Evolutionary conservation across 1,140 invertebrate genomes (phyloP), one percentile per base, ranked within the genome.

Genomic region (Plutomurus gul): DNA sequence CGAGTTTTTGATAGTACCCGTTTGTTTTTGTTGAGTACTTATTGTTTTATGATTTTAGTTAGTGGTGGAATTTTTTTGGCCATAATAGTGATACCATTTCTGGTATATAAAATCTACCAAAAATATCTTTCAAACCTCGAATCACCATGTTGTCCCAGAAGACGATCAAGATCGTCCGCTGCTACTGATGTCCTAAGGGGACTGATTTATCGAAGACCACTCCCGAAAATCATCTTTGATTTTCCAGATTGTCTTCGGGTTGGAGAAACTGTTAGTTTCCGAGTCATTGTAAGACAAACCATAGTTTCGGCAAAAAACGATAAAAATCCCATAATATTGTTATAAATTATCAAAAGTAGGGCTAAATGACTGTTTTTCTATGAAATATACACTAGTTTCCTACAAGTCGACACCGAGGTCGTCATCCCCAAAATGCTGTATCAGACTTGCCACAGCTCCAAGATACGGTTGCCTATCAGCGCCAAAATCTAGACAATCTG

Each of bases 31-130:
- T 70, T 79, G 40, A 49, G 47, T 75, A 65, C 56, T 47, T 79
- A 79, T 79, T 79, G 72, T 79, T 79, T 79, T 73, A 79, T 75
- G 73, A 79, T 79, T 79, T 79, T 79, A 79, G 78, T 79, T 70
- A 70, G 51, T 36, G 78, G 78, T n/a, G 72, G 72, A 46, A 60
- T 79, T 46, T 79, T 79, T 79, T 79, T 79, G 33, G 51, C 43
- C 30, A 30, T 60, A 16, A 43, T 79, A 8, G 39, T 79, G 22
- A n/a, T 79, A 13, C 78, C 78, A 5, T 79, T 36, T 60, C 3
- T 79, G 51, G 73, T 49, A 25, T 79, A 79, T 37, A 79, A 79
- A 40, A 43, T 79, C 37, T 79, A 76, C 20, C 18, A 75, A 60
- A 75, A 49, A 40, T 46, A 65, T 46, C 39, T 33, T 76, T 18